These are phyloP conservation scores for Charanyca ferruginea DNA, from an alignment of 2,888 invertebrate species.

Conservation along the genomic window DNA sequence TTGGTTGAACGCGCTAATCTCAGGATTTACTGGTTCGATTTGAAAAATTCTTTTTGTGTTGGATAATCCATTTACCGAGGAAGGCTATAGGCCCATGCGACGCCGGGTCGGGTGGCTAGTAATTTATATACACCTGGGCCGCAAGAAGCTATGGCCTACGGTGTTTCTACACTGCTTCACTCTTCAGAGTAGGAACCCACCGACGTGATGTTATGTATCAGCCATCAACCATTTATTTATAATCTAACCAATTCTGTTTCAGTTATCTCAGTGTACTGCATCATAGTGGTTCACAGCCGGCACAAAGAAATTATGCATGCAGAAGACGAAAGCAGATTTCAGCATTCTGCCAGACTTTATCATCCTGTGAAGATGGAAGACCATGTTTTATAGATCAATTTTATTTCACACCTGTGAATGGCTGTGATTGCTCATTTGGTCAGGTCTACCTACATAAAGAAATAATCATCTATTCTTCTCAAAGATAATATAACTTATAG, in stretches of 20 bases:
- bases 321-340: slow-evolving; percentile 77
- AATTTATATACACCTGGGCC: too few species aligned
- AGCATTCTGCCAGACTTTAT: slow-evolving; percentile 81
- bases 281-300: slow-evolving; percentile 85
- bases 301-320: slow-evolving; percentile 87
- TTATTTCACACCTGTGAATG: not conserved
- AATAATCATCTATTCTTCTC: not conserved
- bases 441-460: not conserved
- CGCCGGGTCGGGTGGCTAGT: too few species aligned
- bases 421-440: slow-evolving; percentile 6
- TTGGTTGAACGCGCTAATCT: too few species aligned
- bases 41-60: too few species aligned
- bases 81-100: too few species aligned
- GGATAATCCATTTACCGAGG: too few species aligned
- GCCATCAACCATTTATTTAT: too few species aligned
- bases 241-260: slow-evolving; percentile 43
- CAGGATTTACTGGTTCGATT: too few species aligned
- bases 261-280: slow-evolving; percentile 86
- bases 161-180: too few species aligned
- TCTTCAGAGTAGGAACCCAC: too few species aligned
- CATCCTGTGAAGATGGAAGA: slow-evolving; percentile 75
- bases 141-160: too few species aligned
- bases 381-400: slow-evolving; percentile 58
- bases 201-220: not conserved
- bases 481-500: too few species aligned